These are phyloP conservation scores for Neosalanx taihuensis DNA, from an alignment of 2,797 vertebrate genomes.

Conservation along the genomic window DNA sequence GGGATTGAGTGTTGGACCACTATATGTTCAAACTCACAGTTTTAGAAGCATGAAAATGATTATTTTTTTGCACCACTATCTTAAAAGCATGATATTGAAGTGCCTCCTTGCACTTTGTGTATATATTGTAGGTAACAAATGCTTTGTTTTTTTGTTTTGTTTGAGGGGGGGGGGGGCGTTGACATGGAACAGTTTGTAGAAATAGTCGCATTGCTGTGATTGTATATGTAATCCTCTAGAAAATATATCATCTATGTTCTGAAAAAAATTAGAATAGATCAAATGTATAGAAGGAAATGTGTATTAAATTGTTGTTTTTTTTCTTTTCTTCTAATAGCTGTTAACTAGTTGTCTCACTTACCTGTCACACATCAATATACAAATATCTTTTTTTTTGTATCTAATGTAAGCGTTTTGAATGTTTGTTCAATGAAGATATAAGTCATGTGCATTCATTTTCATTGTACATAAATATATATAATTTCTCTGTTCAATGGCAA, in stretches of 20 bases:
- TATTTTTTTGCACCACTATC: slow-evolving; percentile 75
- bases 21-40: slow-evolving; percentile 68
- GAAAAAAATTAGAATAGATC: slow-evolving; percentile 67
- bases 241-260: slow-evolving; percentile 61
- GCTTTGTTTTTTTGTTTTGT: slow-evolving; percentile 65
- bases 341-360: slow-evolving; percentile 74
- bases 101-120: slow-evolving; percentile 91
- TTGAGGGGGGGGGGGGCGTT: slow-evolving; percentile 48
- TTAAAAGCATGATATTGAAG: slow-evolving; percentile 87
- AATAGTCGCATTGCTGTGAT: slow-evolving; percentile 73
- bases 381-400: slow-evolving; percentile 71
- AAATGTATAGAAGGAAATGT: slow-evolving; percentile 66
- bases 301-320: slow-evolving; percentile 68
- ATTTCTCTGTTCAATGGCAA: slow-evolving; percentile 71
- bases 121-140: slow-evolving; percentile 86
- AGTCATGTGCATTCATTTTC: slow-evolving; percentile 73
- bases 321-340: slow-evolving; percentile 69
- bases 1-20: slow-evolving; percentile 69
- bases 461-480: slow-evolving; percentile 80
- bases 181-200: slow-evolving; percentile 74
- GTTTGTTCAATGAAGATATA: slow-evolving; percentile 74
- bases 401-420: slow-evolving; percentile 79
- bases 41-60: slow-evolving; percentile 76
- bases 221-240: slow-evolving; percentile 73
- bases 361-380: slow-evolving; percentile 73